Evolutionary conservation across 2,888 invertebrate species (phyloP).

Genomic region (Dermolepida albohirtum): DNA sequence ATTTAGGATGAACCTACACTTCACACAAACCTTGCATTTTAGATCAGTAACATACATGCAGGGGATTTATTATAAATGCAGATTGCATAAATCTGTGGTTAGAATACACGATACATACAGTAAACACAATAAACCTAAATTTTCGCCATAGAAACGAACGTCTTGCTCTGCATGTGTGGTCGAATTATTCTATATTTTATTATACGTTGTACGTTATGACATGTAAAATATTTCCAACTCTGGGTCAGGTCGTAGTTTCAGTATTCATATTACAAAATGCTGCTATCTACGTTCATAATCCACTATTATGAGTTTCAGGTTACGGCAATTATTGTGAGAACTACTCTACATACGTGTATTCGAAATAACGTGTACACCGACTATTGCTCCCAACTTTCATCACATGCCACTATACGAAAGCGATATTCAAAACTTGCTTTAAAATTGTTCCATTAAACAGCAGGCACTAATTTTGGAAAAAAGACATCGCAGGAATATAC

Average conservation of each 20-base stretch:
- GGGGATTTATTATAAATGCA: slow-evolving; percentile 12
- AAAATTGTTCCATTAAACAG: too few species aligned
- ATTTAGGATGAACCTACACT: too few species aligned
- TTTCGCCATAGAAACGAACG: neutral
- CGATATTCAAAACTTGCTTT: too few species aligned
- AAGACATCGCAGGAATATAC: too few species aligned
- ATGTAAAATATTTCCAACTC: neutral
- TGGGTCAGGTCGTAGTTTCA: neutral
- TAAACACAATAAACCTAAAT: slow-evolving; percentile 17
- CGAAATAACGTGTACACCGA: too few species aligned
- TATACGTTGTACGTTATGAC: neutral
- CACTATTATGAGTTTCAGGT: too few species aligned
- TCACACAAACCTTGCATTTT: neutral
- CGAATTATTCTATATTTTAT: slow-evolving; percentile 20
- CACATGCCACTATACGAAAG: too few species aligned
- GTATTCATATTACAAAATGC: slow-evolving; percentile 9
- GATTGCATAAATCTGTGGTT: slow-evolving; percentile 24
- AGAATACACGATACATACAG: slow-evolving; percentile 6
- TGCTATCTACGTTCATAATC: too few species aligned
- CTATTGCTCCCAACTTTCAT: too few species aligned
- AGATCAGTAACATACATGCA: neutral
- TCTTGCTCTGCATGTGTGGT: slow-evolving; percentile 19
- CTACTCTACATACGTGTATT: too few species aligned
- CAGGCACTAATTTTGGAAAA: too few species aligned
- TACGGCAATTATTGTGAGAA: too few species aligned